These are phyloP conservation scores for Camponotus pennsylvanicus DNA, from an alignment of 1,140 invertebrate species.

Conservation along the genomic window DNA sequence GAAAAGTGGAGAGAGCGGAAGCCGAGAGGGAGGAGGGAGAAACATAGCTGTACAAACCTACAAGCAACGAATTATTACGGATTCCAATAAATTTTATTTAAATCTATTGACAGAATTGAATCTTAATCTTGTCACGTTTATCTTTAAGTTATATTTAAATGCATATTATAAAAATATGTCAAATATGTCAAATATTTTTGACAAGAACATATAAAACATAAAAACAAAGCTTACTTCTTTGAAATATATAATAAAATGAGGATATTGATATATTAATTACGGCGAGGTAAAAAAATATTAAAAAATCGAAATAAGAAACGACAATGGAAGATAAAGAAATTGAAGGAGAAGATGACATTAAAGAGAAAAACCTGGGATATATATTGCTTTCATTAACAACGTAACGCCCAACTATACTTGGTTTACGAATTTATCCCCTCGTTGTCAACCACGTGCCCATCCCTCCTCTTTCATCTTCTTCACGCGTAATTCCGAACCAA, in stretches of 20 bases:
- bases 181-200: not conserved
- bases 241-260: not conserved
- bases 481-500: conserved; percentile 64
- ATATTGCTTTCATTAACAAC: conserved; percentile 53
- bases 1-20: not conserved
- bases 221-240: not conserved
- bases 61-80: conserved; percentile 13
- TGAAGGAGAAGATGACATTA: too few species aligned
- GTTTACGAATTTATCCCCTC: conserved; percentile 1
- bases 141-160: not conserved
- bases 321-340: not conserved
- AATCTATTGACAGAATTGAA: not conserved
- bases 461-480: not conserved
- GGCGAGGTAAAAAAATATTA: not conserved
- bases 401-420: conserved; percentile 1
- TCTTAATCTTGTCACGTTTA: not conserved
- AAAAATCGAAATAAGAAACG: not conserved
- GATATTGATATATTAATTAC: not conserved
- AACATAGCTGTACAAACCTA: not conserved
- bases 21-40: not conserved
- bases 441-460: not conserved
- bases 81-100: conserved; percentile 10
- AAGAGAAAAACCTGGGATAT: not conserved
- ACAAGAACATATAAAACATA: not conserved
- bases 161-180: not conserved